phyloP scores from a whole-genome alignment of 2,888 invertebrate species.

The Folsomia candida region DNA sequence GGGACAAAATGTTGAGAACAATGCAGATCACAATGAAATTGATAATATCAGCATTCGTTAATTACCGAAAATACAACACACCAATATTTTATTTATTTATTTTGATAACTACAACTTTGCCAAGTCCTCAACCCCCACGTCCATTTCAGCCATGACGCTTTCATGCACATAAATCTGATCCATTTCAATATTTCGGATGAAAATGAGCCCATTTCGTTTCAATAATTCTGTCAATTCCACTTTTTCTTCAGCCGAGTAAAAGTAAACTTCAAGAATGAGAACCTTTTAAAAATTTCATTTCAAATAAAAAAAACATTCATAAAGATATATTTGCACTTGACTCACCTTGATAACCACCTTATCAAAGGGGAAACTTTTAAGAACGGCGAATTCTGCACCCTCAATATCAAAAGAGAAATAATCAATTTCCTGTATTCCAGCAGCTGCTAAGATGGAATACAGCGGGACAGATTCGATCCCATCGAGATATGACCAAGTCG shows the following conservation, averaged over 20 bases:
- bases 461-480: neutral
- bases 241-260: neutral
- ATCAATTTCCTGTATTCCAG: neutral
- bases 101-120: neutral
- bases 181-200: neutral
- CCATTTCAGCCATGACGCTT: neutral
- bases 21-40: too few species aligned
- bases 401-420: neutral
- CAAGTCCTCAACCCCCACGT: neutral
- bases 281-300: neutral
- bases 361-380: neutral
- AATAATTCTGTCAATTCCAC: neutral
- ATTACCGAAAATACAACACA: too few species aligned
- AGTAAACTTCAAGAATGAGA: neutral
- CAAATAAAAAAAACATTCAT: neutral
- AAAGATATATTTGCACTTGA: neutral
- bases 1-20: too few species aligned
- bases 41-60: too few species aligned
- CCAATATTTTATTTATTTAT: too few species aligned
- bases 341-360: neutral
- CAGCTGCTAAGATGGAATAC: constrained; percentile 1
- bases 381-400: neutral
- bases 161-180: neutral
- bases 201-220: neutral
- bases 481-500: neutral